Base-by-base conservation (phyloP, 2,888 invertebrate genomes). In the Apodemia hepburni region DNA sequence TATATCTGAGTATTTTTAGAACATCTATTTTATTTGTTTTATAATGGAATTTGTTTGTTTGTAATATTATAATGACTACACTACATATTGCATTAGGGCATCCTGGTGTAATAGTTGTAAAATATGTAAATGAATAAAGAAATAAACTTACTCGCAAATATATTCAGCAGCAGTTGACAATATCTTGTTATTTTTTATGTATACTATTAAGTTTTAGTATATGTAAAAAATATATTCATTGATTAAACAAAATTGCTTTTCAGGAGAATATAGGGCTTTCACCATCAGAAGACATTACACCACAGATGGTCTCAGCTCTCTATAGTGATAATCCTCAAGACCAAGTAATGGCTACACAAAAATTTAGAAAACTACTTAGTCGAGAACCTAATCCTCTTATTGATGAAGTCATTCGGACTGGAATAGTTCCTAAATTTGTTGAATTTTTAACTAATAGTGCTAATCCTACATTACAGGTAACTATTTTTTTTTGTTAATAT, bases 371-470 rank as follows among this genome's bases (percentile, higher is more conserved):
- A 89, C 92, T 99, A 61, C 89, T 99, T 62, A 98, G 98, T 71
- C 94, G 96, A 82, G 98, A 99, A 87, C 98, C 98, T 4, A 98
- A 98, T 92, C 99, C 99, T 62, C 99, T 98, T 3, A 99, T 99
- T 73, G 98, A 98, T 85, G 98, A 98, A 93, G 98, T 99, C 57
- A 98, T 99, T 79, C 93, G 95, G 72, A 97, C 97, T 65, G 98
- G 98, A 73, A 97, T 99, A 79, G 97, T 99, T 70, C 98, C 98
- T 47, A 94, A 95, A 86, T 98, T 99, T 92, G 98, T 99, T 38
- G 96, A 96, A 81, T 98, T 98, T 85, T 92, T 99, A 68, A 94
- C 95, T 78, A 95, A 95, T 85, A 94, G 95, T 77, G 92, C 93
- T 69, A 97, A 97, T 88, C 96, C 96, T 73, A 96, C 97, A 49